These are phyloP conservation scores for Diploptera punctata DNA, from an alignment of 2,888 invertebrate genomes.

Conservation along the genomic window DNA sequence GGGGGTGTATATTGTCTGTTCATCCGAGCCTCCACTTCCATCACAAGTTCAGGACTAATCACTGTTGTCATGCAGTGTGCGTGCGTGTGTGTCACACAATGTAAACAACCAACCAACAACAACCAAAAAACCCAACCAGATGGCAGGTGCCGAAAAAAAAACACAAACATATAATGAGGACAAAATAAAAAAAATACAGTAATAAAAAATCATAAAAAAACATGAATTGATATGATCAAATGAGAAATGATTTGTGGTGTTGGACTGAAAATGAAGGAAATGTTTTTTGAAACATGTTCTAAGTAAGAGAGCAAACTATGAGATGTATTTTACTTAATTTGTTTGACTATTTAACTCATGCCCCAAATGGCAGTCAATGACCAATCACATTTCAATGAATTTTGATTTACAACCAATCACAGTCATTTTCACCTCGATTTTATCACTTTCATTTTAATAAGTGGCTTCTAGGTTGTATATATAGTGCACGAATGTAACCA, in stretches of 20 bases:
- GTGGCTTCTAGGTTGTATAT: no score
- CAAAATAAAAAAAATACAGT: conserved; percentile 41
- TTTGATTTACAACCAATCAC: no score
- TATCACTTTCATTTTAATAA: no score
- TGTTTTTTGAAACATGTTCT: no score
- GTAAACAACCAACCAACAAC: conserved; percentile 45
- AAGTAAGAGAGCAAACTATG: no score
- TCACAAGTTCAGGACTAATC: conserved; percentile 86
- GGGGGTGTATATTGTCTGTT: conserved; percentile 79
- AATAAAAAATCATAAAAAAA: conserved; percentile 43
- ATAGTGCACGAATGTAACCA: no score
- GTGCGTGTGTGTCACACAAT: conserved; percentile 36
- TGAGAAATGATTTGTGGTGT: conserved; percentile 41
- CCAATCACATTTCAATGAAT: no score
- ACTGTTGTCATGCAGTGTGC: conserved; percentile 62
- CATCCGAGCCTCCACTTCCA: conserved; percentile 91
- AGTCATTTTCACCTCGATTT: no score
- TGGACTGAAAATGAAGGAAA: no score
- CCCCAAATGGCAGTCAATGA: no score
- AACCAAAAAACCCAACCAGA: conserved; percentile 30
- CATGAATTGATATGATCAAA: conserved; percentile 41
- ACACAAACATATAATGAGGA: conserved; percentile 7
- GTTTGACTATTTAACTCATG: no score
- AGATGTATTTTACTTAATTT: no score
- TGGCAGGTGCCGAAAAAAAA: conserved; percentile 32